Base-by-base conservation (phyloP, 2,113 vertebrate genomes). In the Megaleporinus macrocephalus region DNA sequence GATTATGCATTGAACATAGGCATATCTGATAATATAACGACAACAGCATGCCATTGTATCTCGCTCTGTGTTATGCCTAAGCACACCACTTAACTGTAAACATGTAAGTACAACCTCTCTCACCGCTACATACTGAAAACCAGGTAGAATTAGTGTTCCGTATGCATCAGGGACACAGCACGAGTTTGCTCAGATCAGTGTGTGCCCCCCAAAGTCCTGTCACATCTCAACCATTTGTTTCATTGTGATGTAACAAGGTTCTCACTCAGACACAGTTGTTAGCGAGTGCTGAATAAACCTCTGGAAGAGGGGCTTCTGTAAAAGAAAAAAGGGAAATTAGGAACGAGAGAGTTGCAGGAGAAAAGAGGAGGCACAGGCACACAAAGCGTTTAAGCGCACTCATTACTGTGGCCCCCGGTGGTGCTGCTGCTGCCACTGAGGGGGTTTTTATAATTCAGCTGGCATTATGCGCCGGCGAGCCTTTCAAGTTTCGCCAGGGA, bases 401-500 rank as follows among this genome's bases (percentile, higher is more conserved):
- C 95, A 96, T 97, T 96, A 97, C 95, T 93, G 95, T 96, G 95
- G 94, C 93, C 92, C 93, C 94, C 95, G 57, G 57, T 61, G 57
- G 57, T 61, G 94, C 95, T 93, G 95, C 95, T 92, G 86, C 49
- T 84, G 95, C 95, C 95, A 95, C 95, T 94, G 90, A 91, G 91
- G 96, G 95, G 96, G 96, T 44, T 96, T 94, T 92, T 93, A 94
- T 98, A 96, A 98, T 97, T 97, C 96, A 95, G 96, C 93, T 94
- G 87, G 94, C 95, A 97, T 98, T 97, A 97, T 98, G 96, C 96
- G 94, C 95, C 93, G 93, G 95, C 95, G 95, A 97, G 95, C 95
- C 96, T 97, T 97, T 97, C 96, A 96, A 97, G 96, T 97, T 94
- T 93, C 94, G 95, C 92, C 94, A 94, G 94, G 94, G 92, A 93